Conservation (phyloP, 2,797 vertebrate genomes). For the Anisognathus igniventris region DNA sequence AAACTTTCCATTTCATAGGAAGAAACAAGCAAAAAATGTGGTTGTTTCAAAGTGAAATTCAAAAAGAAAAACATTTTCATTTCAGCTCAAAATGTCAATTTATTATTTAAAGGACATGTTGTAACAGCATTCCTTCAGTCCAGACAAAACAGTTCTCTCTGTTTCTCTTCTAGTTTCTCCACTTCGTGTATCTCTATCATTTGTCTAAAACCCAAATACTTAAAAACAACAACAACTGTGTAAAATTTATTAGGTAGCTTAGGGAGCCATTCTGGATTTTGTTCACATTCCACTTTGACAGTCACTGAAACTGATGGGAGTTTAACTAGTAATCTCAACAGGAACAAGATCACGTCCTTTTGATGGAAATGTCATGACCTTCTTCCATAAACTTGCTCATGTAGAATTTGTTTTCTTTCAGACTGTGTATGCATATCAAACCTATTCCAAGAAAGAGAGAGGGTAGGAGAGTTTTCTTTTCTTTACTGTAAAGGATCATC, state of each 20-base stretch:
- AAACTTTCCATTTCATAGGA: background rate
- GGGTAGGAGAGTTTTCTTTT: background rate
- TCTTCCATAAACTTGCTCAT: slow-evolving; percentile 14
- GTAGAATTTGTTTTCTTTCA: slow-evolving; percentile 9
- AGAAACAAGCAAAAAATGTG: background rate
- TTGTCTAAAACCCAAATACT: background rate
- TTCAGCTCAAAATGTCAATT: background rate
- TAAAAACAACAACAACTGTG: background rate
- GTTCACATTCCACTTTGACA: background rate
- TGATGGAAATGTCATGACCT: background rate
- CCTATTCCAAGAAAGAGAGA: background rate
- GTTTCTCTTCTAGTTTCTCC: background rate
- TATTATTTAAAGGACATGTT: background rate
- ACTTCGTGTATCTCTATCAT: background rate
- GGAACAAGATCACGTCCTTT: background rate
- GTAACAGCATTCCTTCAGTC: background rate
- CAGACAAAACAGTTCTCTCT: slow-evolving; percentile 34
- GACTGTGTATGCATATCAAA: background rate
- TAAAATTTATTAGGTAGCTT: slow-evolving; percentile 4
- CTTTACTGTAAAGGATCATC: background rate
- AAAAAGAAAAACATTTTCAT: slow-evolving; percentile 5
- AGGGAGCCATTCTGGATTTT: background rate
- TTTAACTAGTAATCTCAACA: slow-evolving; percentile 1
- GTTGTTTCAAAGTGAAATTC: background rate
- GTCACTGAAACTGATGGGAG: background rate